Base-by-base conservation (phyloP, 2,113 vertebrate species). In the Chionis minor region DNA sequence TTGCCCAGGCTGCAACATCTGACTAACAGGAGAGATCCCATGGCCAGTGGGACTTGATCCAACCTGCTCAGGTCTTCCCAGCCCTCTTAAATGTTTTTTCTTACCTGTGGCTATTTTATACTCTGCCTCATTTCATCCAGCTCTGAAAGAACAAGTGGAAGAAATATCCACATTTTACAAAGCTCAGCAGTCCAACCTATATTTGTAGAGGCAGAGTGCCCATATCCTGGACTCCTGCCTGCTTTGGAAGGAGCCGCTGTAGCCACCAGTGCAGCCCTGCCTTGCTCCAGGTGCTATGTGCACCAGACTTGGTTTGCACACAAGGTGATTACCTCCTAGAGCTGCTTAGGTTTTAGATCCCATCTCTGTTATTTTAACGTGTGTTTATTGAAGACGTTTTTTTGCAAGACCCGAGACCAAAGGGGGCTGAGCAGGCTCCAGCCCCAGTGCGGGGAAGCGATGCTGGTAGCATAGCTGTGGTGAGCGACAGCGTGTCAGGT, bases 391-490 rank as follows among this genome's bases (percentile, higher is more conserved):
- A 38, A 81, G 49, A 28, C 40, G 8, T 78, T 67, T 78, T 45
- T 45, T 51, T 27, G 13, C 52, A 73, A n/a, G 51, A 49, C 7
- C 51, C 3, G 8, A 82, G 73, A 87, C 42, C 30, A 82, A 56
- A 94, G 54, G 2, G 7, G 22, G 5, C n/a, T 2, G 2, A 38
- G 32, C 44, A 44, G n/a, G 30, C 28, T 71, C 35, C 65, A 63
- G 38, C 15, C 15, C 63, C 0, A 0, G 14, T 0, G 0, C 4
- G 32, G 27, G 44, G 59, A 45, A 67, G 45, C 12, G 27, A 33
- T 0, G 5, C 55, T 78, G 80, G 38, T 35, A 86, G 79, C 11
- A 24, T 7, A 44, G 65, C 66, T 92, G n/a, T 1, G 2, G 26
- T 40, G n/a, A 32, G 13, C 59, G 55, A 38, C 16, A 12, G 14